Evolutionary conservation across 2,888 invertebrate genomes (phyloP).

Genomic region (Leptinotarsa rubiginosa): DNA sequence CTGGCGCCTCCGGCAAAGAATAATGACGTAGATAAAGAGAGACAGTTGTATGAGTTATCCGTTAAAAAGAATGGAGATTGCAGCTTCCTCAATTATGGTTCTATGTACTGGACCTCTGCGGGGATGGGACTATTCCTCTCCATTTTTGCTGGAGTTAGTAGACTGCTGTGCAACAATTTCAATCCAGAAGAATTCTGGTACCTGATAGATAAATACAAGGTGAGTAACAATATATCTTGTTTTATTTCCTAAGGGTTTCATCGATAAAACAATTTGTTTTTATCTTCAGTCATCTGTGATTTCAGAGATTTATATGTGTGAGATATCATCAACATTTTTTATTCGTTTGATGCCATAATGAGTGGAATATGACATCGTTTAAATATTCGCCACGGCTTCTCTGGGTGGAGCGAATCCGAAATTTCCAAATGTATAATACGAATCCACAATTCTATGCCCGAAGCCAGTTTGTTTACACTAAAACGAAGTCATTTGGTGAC

Average conservation of each 20-base stretch:
- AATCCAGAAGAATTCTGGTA: conserved; percentile 52
- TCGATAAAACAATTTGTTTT: too few species aligned
- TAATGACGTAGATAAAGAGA: conserved; percentile 35
- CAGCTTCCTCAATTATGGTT: conserved; percentile 39
- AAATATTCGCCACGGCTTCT: too few species aligned
- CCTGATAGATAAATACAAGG: conserved; percentile 54
- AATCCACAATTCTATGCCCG: too few species aligned
- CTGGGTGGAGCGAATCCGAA: too few species aligned
- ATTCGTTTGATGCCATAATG: too few species aligned
- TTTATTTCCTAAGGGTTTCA: background rate
- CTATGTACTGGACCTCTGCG: conserved; percentile 58
- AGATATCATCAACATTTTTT: too few species aligned
- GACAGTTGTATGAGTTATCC: conserved; percentile 35
- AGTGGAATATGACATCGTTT: too few species aligned
- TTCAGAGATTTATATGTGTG: too few species aligned
- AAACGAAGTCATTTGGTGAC: too few species aligned
- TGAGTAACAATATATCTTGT: conserved; percentile 28
- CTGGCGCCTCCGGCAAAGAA: conserved; percentile 32
- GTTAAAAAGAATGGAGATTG: conserved; percentile 27
- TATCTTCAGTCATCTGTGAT: too few species aligned
- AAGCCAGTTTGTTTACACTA: too few species aligned
- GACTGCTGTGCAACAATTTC: conserved; percentile 49
- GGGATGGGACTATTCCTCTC: conserved; percentile 48
- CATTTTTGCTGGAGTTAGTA: conserved; percentile 48
- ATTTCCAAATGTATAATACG: too few species aligned